Evolutionary conservation across 1,140 invertebrate genomes (phyloP), one percentile per base, ranked within the genome.

Genomic region (Lordiphosa stackelbergi): DNA sequence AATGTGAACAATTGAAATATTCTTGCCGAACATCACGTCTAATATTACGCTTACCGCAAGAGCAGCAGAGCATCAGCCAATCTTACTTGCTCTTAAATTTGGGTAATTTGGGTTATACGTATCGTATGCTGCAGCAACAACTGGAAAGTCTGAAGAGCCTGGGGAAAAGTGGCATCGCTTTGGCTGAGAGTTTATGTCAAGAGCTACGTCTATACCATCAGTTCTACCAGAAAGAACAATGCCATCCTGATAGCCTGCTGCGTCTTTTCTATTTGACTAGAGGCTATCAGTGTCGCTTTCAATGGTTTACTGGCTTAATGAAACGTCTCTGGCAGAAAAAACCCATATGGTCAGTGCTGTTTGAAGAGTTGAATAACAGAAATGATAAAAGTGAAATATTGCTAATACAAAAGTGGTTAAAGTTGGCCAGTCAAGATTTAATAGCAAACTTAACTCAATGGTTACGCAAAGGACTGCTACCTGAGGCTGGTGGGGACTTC

Each of bases 61-160:
- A 74, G 7, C 74, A 81, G 61, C 35, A 31, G 2, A 68, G 24
- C 10, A 16, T 79, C 0, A 59, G 66, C 28, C 66, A 74, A 7
- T 74, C 71, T 4, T 81, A 53, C 24, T 6, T 79, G 10, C 36
- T 79, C 4, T 6, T 81, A 5, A 10, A 24, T 0, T 9, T 79
- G 5, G 71, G 55, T 2, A 52, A 68, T 8, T 24, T 81, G 31
- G 74, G 74, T 2, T 58, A 55, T 36, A 37, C 43, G 1, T 75
- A 81, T 34, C 34, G 35, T 0, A 11, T 10, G 0, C 16, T 75
- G 28, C 40, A 56, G 6, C 13, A 49, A 2, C 48, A 64, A 19
- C 22, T 58, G 0, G 12, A 10, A 0, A 6, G 10, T 0, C 38
- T 81, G 6, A 53, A 16, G 2, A 42, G 42, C 1, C n/a, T 11